Conservation (phyloP, 2,888 invertebrate genomes). For the Coenonympha glycerion region DNA sequence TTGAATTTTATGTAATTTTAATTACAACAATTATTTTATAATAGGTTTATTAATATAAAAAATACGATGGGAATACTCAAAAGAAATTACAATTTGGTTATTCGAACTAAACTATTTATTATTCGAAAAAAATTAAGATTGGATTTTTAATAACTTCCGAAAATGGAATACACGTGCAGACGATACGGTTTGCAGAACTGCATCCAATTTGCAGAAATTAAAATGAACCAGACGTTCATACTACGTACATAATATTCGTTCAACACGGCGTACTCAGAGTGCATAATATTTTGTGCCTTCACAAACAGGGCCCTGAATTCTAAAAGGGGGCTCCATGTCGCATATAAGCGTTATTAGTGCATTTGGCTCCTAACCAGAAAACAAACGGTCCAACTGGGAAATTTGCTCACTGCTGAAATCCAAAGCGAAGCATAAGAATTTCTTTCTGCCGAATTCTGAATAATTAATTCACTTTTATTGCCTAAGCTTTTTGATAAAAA, state of each 20-base stretch:
- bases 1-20: too few relatives aligned
- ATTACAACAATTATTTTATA: too few relatives aligned
- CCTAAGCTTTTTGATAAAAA: not conserved
- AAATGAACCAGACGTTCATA: not conserved
- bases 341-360: conserved; percentile 20
- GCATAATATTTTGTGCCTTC: conserved; percentile 5
- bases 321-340: conserved; percentile 23
- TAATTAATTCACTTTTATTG: conserved; percentile 9
- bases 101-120: too few relatives aligned
- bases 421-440: conserved; percentile 9
- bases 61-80: too few relatives aligned
- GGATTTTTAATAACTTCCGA: too few relatives aligned
- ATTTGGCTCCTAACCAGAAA: conserved; percentile 26
- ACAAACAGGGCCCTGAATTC: conserved; percentile 22
- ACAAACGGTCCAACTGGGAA: conserved; percentile 24
- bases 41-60: too few relatives aligned
- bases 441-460: conserved; percentile 4
- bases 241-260: too few relatives aligned
- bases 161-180: not conserved
- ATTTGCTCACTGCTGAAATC: conserved; percentile 17
- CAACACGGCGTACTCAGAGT: not conserved
- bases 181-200: not conserved
- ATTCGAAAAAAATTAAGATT: too few relatives aligned
- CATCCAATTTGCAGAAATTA: conserved; percentile 5
- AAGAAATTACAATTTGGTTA: too few relatives aligned